phyloP scores from a whole-genome alignment of 2,797 vertebrate genomes.

The Momotus momota region DNA sequence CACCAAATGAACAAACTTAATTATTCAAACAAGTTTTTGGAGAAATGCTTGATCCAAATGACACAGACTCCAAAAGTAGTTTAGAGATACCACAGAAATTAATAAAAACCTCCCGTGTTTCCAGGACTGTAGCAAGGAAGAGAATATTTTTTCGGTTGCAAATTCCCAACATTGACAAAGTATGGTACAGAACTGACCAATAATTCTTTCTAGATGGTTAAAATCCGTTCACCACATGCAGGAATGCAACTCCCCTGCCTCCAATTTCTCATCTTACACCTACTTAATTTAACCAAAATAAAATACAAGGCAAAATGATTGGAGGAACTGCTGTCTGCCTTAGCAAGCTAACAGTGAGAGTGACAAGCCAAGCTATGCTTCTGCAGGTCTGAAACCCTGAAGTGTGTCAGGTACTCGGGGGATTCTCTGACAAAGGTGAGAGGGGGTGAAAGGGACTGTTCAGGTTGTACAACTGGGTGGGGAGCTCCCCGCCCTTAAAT shows the following conservation, averaged over 20 bases:
- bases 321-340: constrained; percentile 46
- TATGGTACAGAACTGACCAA: constrained; percentile 15
- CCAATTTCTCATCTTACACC: constrained; percentile 81
- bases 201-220: constrained; percentile 50
- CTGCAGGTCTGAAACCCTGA: constrained; percentile 54
- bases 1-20: neutral
- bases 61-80: neutral
- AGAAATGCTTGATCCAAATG: neutral
- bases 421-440: constrained; percentile 55
- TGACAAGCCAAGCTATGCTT: neutral
- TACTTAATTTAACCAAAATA: constrained; percentile 82
- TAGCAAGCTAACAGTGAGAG: constrained; percentile 64
- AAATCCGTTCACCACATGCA: neutral
- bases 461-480: constrained; percentile 68
- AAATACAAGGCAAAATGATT: constrained; percentile 75
- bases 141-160: neutral
- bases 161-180: neutral
- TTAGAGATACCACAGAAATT: neutral
- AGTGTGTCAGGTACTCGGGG: constrained; percentile 71
- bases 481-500: constrained; percentile 72
- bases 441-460: constrained; percentile 48
- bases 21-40: neutral
- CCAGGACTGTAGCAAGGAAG: neutral
- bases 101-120: neutral
- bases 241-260: neutral